Conservation (phyloP, 2,797 vertebrate species). For the Pantherophis vulpinus region DNA sequence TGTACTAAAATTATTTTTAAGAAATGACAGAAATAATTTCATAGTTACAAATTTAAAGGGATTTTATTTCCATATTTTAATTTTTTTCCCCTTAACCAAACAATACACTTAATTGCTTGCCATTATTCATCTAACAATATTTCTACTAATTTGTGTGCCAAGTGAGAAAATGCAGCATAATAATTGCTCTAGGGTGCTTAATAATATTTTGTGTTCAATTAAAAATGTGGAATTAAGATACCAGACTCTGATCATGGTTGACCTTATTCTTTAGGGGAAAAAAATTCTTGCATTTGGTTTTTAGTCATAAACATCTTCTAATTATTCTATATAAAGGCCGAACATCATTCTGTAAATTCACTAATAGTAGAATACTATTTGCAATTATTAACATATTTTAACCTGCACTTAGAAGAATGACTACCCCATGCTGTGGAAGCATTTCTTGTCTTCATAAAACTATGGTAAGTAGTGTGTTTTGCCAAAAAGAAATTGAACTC, state of each 20-base stretch:
- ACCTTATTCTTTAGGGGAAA: background rate
- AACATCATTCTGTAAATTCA: conserved; percentile 25
- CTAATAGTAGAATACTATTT: conserved; percentile 44
- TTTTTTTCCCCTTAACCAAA: background rate
- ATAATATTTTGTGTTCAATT: conserved; percentile 12
- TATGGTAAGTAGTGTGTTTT: conserved; percentile 8
- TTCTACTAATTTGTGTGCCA: background rate
- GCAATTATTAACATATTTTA: conserved; percentile 50
- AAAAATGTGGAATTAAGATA: conserved; percentile 15
- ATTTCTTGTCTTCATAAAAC: conserved; percentile 16
- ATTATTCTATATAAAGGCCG: conserved; percentile 45
- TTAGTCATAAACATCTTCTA: conserved; percentile 38
- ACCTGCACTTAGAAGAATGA: conserved; percentile 40
- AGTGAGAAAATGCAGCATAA: background rate
- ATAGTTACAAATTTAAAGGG: background rate
- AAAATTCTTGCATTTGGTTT: background rate
- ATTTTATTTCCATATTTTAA: background rate
- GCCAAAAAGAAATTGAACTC: background rate
- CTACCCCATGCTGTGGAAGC: conserved; percentile 8
- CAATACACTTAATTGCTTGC: background rate
- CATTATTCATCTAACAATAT: background rate
- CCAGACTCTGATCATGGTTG: conserved; percentile 19
- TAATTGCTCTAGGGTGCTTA: background rate
- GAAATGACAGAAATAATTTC: background rate
- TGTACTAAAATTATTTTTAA: background rate